phyloP scores from a whole-genome alignment of 2,797 vertebrate species.

The Glyptemys insculpta region DNA sequence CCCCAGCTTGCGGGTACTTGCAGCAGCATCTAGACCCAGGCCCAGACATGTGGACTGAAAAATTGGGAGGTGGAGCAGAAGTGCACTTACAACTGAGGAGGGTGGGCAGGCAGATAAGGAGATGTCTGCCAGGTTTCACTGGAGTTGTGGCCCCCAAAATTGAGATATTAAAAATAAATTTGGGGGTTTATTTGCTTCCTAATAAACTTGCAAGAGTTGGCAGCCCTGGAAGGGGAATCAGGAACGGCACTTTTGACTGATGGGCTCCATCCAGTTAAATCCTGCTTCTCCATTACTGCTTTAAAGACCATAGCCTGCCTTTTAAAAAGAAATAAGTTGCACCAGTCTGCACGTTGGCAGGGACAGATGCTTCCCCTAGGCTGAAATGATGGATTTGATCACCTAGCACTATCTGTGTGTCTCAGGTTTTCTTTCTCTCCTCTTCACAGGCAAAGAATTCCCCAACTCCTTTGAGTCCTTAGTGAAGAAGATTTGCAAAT shows the following conservation, averaged over 20 bases:
- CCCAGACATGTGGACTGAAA: neutral
- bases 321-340: fast-evolving
- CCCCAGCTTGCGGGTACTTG: neutral
- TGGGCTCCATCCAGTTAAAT: neutral
- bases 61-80: neutral
- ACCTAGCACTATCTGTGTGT: neutral
- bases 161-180: neutral
- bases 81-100: neutral
- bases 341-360: neutral
- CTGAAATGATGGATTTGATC: neutral
- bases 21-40: neutral
- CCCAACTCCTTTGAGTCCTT: slow-evolving; percentile 96
- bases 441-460: slow-evolving; percentile 92
- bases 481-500: slow-evolving; percentile 98
- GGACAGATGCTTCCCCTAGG: neutral
- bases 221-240: neutral
- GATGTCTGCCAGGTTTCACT: neutral
- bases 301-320: neutral
- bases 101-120: neutral
- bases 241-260: neutral
- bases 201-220: neutral
- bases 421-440: slow-evolving; percentile 4
- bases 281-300: neutral
- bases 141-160: neutral
- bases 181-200: neutral